These are phyloP conservation scores for Ictalurus furcatus DNA, from an alignment of 2,113 vertebrate genomes.

Conservation along the genomic window DNA sequence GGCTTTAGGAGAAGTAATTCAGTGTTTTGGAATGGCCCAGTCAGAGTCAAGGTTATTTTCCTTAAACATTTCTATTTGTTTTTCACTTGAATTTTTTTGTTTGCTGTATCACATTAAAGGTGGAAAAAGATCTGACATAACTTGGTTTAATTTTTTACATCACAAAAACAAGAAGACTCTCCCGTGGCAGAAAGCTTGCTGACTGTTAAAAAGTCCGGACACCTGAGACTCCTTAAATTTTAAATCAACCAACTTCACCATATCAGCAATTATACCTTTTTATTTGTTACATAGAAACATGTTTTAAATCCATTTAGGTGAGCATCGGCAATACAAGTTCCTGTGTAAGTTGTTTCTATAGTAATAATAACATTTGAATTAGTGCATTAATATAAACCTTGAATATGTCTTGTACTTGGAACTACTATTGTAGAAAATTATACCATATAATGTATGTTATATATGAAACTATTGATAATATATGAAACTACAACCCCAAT, in stretches of 20 bases:
- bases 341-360: neutral
- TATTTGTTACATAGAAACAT: neutral
- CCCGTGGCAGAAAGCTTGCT: neutral
- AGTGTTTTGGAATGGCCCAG: neutral
- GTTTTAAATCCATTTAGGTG: neutral
- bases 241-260: neutral
- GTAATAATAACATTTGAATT: neutral
- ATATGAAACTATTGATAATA: too few species aligned
- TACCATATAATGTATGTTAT: too few species aligned
- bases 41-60: neutral
- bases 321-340: neutral
- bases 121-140: neutral
- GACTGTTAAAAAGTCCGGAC: neutral
- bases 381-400: neutral
- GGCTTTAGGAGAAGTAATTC: neutral
- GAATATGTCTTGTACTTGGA: neutral
- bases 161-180: neutral
- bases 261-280: neutral
- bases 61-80: neutral
- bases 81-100: neutral
- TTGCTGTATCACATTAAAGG: neutral
- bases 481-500: too few species aligned
- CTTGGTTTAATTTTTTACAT: neutral
- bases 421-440: neutral
- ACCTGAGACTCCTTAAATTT: neutral